Percentiles rank a stretch among this genome's conserved stretches.
Evolutionary conservation across 2,888 invertebrate species (phyloP).

Genomic region (Polymixis lichenea): DNA sequence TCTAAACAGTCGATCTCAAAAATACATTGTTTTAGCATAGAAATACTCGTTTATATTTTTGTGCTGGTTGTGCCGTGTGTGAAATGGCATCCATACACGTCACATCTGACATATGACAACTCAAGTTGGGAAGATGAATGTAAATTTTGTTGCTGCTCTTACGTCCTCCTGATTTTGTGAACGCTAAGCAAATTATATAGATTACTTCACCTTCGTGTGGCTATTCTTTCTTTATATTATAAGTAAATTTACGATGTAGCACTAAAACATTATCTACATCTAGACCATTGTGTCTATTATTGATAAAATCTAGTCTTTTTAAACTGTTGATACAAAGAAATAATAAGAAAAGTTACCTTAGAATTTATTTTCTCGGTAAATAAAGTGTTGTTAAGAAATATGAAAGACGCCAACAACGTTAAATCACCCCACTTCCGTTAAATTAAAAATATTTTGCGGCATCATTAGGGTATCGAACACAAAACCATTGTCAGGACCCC

Average conservation of each 20-base stretch:
- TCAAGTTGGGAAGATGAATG: conserved; percentile 18
- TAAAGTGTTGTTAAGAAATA: conserved; percentile 3
- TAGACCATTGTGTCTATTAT: background rate
- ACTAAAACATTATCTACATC: background rate
- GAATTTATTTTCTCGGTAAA: background rate
- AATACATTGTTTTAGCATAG: background rate
- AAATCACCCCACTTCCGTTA: conserved; percentile 32
- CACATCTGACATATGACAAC: conserved; percentile 7
- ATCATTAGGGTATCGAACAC: conserved; percentile 46
- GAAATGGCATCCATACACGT: background rate
- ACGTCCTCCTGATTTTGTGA: background rate
- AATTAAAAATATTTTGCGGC: conserved; percentile 33
- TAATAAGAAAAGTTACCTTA: background rate
- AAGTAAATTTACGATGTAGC: background rate
- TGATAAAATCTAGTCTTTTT: background rate
- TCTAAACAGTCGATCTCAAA: background rate
- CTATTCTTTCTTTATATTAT: background rate
- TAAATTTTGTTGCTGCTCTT: conserved; percentile 12
- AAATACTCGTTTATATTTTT: conserved; percentile 5
- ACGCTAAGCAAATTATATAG: conserved; percentile 16
- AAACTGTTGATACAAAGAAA: background rate
- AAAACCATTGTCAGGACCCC: conserved; percentile 40
- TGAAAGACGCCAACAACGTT: background rate
- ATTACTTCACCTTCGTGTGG: conserved; percentile 1
- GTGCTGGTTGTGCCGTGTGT: background rate